These are phyloP conservation scores for Ctenicera cuprea DNA, from an alignment of 2,888 invertebrate species.

Conservation along the genomic window DNA sequence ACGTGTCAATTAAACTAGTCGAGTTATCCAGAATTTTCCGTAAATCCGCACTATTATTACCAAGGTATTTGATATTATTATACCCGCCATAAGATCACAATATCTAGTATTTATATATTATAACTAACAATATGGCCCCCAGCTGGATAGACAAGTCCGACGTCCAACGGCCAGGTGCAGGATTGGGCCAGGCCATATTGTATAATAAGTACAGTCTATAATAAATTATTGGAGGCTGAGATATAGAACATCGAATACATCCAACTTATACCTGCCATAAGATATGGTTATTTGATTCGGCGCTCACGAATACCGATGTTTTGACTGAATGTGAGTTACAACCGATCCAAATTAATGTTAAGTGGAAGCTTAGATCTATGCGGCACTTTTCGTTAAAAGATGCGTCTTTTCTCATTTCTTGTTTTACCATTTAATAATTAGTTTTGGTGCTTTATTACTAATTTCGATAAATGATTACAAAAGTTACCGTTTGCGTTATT, in stretches of 20 bases:
- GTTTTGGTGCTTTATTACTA: background rate
- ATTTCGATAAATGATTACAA: no score
- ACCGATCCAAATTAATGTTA: constrained; percentile 40
- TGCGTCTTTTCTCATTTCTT: constrained; percentile 3
- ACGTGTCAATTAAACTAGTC: constrained; percentile 39
- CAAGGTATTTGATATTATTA: background rate
- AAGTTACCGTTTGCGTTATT: no score
- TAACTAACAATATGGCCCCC: constrained; percentile 54
- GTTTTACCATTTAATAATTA: background rate
- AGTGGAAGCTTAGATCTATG: constrained; percentile 35
- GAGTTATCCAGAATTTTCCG: background rate
- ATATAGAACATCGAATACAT: constrained; percentile 57
- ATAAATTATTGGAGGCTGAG: constrained; percentile 59
- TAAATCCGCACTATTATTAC: background rate
- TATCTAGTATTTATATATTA: constrained; percentile 31
- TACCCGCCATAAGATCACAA: no score
- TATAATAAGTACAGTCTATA: constrained; percentile 61
- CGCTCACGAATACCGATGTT: constrained; percentile 56
- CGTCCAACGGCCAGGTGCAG: constrained; percentile 59
- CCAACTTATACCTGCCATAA: constrained; percentile 58
- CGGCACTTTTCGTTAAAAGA: constrained; percentile 21
- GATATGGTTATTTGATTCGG: constrained; percentile 58
- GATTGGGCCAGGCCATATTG: constrained; percentile 59
- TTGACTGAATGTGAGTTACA: constrained; percentile 59
- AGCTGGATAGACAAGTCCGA: constrained; percentile 56